Percentiles rank a stretch among this genome's conserved stretches.
Conservation (phyloP, 2,888 invertebrate species). For the Luperina nickerlii region DNA sequence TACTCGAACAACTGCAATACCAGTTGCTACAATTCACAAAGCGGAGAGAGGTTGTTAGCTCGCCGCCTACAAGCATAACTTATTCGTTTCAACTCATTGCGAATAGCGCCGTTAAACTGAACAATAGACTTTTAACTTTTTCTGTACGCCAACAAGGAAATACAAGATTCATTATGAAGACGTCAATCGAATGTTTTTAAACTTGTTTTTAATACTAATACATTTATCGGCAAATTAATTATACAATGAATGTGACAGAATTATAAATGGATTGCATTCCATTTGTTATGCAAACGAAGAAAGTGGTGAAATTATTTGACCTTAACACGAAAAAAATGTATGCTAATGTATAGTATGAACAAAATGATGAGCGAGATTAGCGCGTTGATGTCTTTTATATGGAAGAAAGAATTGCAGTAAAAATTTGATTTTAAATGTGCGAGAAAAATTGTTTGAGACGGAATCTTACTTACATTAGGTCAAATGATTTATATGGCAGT, state of each 20-base stretch:
- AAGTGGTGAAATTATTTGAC: constrained; percentile 64
- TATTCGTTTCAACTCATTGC: constrained; percentile 45
- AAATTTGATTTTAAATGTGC: constrained; percentile 26
- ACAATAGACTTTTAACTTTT: constrained; percentile 53
- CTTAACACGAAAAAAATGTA: constrained; percentile 61
- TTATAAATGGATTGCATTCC: constrained; percentile 16
- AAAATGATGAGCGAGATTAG: constrained; percentile 41
- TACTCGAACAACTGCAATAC: constrained; percentile 16
- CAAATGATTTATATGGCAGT: not conserved
- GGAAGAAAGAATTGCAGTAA: constrained; percentile 17
- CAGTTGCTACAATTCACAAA: constrained; percentile 42
- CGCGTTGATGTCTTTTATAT: constrained; percentile 77
- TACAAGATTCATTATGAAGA: constrained; percentile 18
- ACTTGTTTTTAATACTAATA: constrained; percentile 17
- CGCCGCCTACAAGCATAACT: constrained; percentile 40
- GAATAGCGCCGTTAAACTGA: constrained; percentile 25
- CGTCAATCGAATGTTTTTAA: constrained; percentile 16
- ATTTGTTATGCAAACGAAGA: constrained; percentile 55
- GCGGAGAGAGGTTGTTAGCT: constrained; percentile 41
- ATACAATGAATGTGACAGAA: constrained; percentile 7
- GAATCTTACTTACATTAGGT: not conserved
- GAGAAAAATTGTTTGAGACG: constrained; percentile 15
- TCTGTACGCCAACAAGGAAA: constrained; percentile 40
- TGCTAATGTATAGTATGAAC: constrained; percentile 30
- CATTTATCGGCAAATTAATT: constrained; percentile 7